Conservation (phyloP, 2,888 invertebrate species). For the Drosophila prolongata region DNA sequence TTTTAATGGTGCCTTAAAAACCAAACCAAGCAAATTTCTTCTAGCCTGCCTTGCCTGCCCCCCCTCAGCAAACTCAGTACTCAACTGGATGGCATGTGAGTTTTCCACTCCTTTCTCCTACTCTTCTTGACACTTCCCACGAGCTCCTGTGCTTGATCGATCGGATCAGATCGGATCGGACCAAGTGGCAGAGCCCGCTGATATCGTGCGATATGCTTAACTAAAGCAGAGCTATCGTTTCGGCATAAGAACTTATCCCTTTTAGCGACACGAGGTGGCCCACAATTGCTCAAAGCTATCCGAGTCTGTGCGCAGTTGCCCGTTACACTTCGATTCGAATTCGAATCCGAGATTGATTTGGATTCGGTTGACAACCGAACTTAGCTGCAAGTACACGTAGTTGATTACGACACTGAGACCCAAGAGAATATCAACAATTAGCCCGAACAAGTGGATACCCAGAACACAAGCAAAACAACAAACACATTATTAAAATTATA, state of each 20-base stretch:
- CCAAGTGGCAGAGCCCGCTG: conserved; percentile 6
- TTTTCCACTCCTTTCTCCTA: conserved; percentile 55
- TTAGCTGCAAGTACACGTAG: conserved; percentile 33
- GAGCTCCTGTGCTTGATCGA: conserved; percentile 2
- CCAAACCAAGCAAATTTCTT: conserved; percentile 82
- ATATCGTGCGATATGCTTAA: conserved; percentile 50
- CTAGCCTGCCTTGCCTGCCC: conserved; percentile 58
- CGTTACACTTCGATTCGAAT: conserved; percentile 51
- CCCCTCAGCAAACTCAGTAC: conserved; percentile 44
- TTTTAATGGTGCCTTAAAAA: conserved; percentile 84
- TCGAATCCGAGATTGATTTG: conserved; percentile 1
- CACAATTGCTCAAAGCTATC: conserved; percentile 69
- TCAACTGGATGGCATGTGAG: conserved; percentile 41
- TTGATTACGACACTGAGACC: conserved; percentile 33
- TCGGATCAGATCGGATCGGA: conserved; percentile 12
- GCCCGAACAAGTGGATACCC: conserved; percentile 26
- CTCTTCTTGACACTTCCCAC: conserved; percentile 31
- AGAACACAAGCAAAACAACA: conserved; percentile 41
- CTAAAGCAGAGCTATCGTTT: conserved; percentile 58
- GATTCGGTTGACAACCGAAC: conserved; percentile 15
- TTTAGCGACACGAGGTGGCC: conserved; percentile 61
- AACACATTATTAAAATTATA: conserved; percentile 54
- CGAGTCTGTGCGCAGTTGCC: conserved; percentile 71
- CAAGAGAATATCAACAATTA: conserved; percentile 33
- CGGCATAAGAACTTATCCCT: conserved; percentile 74